Percentiles rank a stretch among this genome's conserved stretches.
These are phyloP conservation scores for Erinaceus europaeus DNA, from an alignment of 2,113 vertebrate species.

Conservation along the genomic window DNA sequence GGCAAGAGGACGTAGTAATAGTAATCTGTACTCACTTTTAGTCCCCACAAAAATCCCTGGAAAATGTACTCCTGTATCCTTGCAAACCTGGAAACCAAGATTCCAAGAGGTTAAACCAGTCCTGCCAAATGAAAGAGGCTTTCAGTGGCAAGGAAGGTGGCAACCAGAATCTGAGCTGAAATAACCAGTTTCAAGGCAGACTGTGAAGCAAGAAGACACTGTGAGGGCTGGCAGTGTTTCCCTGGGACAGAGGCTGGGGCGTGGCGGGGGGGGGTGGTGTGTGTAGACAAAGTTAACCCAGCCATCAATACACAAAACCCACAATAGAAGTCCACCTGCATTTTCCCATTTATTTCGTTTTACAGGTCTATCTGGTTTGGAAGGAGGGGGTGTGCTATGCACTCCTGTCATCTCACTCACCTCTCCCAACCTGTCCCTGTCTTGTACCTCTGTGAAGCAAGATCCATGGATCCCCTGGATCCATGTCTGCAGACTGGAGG, in stretches of 20 bases:
- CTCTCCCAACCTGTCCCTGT: slow-evolving; percentile 13
- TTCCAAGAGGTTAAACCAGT: background rate
- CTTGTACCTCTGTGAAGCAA: background rate
- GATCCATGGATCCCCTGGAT: too few species aligned
- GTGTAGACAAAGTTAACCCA: too few species aligned
- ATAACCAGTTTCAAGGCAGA: background rate
- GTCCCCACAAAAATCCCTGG: too few species aligned
- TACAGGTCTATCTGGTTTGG: background rate
- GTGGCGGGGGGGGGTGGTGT: too few species aligned
- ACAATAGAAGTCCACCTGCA: too few species aligned
- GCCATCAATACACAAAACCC: too few species aligned
- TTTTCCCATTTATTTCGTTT: too few species aligned
- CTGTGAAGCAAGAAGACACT: too few species aligned
- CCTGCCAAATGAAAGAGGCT: background rate
- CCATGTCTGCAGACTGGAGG: background rate
- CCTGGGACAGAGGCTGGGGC: too few species aligned
- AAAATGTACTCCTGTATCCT: background rate
- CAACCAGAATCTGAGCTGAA: background rate
- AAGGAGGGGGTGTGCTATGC: background rate
- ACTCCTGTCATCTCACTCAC: slow-evolving; percentile 43
- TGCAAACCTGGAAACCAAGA: background rate
- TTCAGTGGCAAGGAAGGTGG: background rate
- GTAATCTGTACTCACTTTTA: too few species aligned
- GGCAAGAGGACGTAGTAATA: too few species aligned
- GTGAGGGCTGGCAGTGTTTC: too few species aligned